These are phyloP conservation scores for Phragmatobia fuliginosa DNA, from an alignment of 2,888 invertebrate genomes.

Conservation along the genomic window DNA sequence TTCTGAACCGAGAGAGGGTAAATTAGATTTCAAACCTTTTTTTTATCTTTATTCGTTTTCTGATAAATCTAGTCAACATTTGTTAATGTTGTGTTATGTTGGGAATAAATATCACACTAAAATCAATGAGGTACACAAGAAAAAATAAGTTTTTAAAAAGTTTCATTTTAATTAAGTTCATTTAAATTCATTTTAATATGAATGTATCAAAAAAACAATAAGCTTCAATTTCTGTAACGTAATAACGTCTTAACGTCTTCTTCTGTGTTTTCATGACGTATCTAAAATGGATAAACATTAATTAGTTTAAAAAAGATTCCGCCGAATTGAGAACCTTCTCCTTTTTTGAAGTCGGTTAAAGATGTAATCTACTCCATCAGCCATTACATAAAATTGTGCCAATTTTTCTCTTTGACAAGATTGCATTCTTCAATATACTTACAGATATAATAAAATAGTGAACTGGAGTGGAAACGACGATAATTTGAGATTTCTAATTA, in stretches of 20 bases:
- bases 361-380: neutral
- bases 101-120: neutral
- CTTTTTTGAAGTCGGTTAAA: too few species aligned
- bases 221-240: neutral
- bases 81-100: too few species aligned
- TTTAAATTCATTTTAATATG: too few species aligned
- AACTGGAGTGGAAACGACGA: neutral
- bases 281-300: neutral
- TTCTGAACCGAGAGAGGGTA: too few species aligned
- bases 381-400: neutral
- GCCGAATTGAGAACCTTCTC: too few species aligned
- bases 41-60: too few species aligned
- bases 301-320: too few species aligned
- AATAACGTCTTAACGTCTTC: too few species aligned
- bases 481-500: conserved; percentile 1
- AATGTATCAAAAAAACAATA: neutral
- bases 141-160: too few species aligned
- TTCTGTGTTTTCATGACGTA: neutral
- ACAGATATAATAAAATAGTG: neutral
- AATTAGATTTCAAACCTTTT: too few species aligned
- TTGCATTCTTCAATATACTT: neutral
- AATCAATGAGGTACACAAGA: neutral
- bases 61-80: neutral
- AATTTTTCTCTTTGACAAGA: neutral
- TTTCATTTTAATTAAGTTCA: too few species aligned